phyloP scores from a whole-genome alignment of 2,113 vertebrate species.

The Dendrocopos noguchii region DNA sequence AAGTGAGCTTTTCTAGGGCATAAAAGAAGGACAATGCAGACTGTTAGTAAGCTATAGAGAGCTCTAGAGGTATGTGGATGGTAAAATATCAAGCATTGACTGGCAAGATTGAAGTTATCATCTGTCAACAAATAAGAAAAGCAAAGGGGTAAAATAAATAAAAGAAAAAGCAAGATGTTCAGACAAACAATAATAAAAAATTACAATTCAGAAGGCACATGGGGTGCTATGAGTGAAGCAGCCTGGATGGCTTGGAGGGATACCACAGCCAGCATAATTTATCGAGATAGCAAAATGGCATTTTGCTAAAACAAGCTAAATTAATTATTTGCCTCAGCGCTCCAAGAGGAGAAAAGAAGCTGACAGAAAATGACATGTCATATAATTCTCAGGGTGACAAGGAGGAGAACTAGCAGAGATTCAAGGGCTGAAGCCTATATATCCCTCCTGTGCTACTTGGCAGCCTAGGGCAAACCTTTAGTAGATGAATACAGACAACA shows the following conservation, averaged over 20 bases:
- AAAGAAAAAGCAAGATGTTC: neutral
- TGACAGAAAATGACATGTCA: conserved; percentile 56
- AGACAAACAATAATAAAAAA: conserved; percentile 17
- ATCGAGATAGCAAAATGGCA: conserved; percentile 33
- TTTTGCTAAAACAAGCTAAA: conserved; percentile 47
- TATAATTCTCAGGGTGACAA: conserved; percentile 37
- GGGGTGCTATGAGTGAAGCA: neutral
- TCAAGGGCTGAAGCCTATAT: neutral
- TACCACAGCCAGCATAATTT: conserved; percentile 24
- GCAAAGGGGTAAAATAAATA: conserved; percentile 22
- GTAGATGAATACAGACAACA: neutral
- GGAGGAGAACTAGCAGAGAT: conserved; percentile 12
- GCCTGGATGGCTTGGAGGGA: neutral
- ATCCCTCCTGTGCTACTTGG: neutral
- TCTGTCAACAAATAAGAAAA: conserved; percentile 4
- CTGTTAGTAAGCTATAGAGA: neutral
- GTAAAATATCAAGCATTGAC: neutral
- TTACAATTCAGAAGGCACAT: neutral
- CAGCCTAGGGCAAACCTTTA: conserved; percentile 2
- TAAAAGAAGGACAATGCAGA: neutral
- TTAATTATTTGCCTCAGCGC: conserved; percentile 52
- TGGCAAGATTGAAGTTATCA: neutral
- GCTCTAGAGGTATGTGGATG: neutral
- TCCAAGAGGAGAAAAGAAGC: conserved; percentile 20
- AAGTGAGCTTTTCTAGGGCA: neutral